phyloP scores from a whole-genome alignment of 1,140 invertebrate species.

The Calephelis nemesis region DNA sequence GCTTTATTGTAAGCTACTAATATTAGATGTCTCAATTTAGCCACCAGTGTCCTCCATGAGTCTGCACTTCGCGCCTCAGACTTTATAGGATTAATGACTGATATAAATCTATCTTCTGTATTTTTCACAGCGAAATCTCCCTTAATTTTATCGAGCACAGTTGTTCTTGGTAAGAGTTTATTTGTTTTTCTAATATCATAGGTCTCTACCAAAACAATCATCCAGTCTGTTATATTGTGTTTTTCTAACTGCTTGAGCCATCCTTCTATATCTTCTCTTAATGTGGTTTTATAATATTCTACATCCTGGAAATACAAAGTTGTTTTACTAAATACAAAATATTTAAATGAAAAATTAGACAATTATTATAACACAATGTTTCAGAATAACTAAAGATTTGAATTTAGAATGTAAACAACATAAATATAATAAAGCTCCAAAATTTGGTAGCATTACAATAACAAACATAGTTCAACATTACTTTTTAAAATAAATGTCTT shows the following conservation, averaged over 20 bases:
- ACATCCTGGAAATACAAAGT: conserved; percentile 86
- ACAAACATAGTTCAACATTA: background rate
- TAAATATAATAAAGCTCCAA: no score
- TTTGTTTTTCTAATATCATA: conserved; percentile 95
- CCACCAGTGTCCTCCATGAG: conserved; percentile 92
- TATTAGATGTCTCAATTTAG: conserved; percentile 90
- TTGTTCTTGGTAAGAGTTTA: conserved; percentile 94
- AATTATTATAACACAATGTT: no score
- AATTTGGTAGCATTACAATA: background rate
- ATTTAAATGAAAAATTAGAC: no score
- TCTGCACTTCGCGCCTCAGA: conserved; percentile 92
- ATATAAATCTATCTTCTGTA: conserved; percentile 90
- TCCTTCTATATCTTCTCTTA: conserved; percentile 92
- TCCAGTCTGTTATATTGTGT: conserved; percentile 92
- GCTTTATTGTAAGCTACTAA: conserved; percentile 93
- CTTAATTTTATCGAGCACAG: conserved; percentile 96
- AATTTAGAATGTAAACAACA: no score
- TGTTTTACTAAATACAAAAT: no score
- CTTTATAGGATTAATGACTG: conserved; percentile 93
- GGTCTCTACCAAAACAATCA: conserved; percentile 95
- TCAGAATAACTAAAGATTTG: no score
- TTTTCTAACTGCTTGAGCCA: conserved; percentile 91
- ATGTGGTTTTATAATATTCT: conserved; percentile 91
- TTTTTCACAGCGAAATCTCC: conserved; percentile 96
- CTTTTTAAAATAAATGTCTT: background rate